A percentile compares a stretch with the other conserved stretches of the same genome.
Evolutionary conservation across 2,888 invertebrate genomes (phyloP).

Genomic region (Crocallis elinguaria): DNA sequence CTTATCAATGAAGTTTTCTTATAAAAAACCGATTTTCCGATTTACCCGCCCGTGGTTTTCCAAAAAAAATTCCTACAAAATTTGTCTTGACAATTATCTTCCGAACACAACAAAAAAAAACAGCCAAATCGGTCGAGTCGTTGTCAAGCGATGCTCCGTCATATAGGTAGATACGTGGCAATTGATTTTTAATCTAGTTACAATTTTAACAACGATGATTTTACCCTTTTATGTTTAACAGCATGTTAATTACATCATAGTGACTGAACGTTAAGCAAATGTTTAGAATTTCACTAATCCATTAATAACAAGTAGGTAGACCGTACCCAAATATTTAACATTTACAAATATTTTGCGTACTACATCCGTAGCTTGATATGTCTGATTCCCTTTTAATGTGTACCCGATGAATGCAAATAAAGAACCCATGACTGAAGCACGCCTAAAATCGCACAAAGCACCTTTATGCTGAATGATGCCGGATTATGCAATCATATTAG

Average conservation of each 20-base stretch:
- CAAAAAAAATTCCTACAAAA: too few relatives aligned
- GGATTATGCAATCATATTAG: too few relatives aligned
- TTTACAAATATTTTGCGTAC: constrained; percentile 1
- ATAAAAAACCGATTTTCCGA: too few relatives aligned
- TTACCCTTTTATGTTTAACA: constrained; percentile 8
- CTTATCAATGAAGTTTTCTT: too few relatives aligned
- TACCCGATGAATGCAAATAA: not conserved
- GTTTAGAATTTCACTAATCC: not conserved
- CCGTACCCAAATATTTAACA: not conserved
- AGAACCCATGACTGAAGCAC: not conserved
- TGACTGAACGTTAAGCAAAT: not conserved
- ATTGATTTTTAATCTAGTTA: constrained; percentile 29
- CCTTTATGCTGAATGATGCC: not conserved
- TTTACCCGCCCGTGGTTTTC: too few relatives aligned
- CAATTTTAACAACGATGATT: constrained; percentile 16
- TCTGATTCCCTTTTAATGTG: constrained; percentile 25
- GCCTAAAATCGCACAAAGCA: not conserved
- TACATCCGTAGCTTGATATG: constrained; percentile 33
- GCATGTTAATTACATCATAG: not conserved
- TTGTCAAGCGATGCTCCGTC: too few relatives aligned
- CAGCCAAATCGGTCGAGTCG: too few relatives aligned
- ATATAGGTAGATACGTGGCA: constrained; percentile 3
- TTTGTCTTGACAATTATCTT: too few relatives aligned
- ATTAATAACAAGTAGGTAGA: constrained; percentile 3
- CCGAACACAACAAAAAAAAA: too few relatives aligned